Evolutionary conservation across 1,140 invertebrate species (phyloP).

Genomic region (Procambarus virginalis): DNA sequence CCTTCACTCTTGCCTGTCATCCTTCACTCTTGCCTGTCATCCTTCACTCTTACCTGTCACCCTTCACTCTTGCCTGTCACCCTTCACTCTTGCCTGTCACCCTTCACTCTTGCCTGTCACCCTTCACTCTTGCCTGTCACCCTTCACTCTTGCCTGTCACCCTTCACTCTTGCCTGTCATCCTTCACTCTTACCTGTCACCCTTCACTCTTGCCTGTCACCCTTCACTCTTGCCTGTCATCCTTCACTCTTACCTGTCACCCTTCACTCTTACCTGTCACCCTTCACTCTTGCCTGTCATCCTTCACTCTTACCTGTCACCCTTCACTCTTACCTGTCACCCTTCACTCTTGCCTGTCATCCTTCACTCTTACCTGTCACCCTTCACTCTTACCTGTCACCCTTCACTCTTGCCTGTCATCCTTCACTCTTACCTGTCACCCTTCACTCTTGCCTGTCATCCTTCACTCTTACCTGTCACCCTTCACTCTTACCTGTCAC

Average conservation of each 20-base stretch:
- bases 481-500: neutral
- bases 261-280: neutral
- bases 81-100: no score
- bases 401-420: neutral
- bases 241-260: neutral
- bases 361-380: no score
- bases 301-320: neutral
- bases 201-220: neutral
- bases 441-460: neutral
- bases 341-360: neutral
- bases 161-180: neutral
- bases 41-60: no score
- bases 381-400: neutral
- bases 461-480: neutral
- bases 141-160: neutral
- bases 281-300: neutral
- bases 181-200: neutral
- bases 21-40: no score
- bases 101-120: no score
- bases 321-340: neutral
- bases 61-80: no score
- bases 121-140: no score
- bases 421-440: neutral
- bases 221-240: neutral
- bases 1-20: no score